Evolutionary conservation across 2,888 invertebrate species (phyloP).

Genomic region (Troides helena): DNA sequence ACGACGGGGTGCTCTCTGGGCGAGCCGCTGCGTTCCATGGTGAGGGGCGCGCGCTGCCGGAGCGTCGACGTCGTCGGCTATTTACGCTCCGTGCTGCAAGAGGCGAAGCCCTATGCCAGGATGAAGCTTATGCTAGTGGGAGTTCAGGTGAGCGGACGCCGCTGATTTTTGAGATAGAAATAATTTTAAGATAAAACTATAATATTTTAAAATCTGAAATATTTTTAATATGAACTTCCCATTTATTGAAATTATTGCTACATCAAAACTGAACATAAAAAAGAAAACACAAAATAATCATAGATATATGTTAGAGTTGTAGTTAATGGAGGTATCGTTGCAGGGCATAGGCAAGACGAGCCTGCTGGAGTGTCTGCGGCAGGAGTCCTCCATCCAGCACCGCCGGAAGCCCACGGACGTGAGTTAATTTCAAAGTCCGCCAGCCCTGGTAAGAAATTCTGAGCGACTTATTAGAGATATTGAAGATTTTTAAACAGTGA

Average conservation of each 20-base stretch:
- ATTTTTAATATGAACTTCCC: too few species aligned
- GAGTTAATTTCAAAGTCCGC: conserved; percentile 31
- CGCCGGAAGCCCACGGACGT: conserved; percentile 86
- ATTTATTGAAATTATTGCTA: too few species aligned
- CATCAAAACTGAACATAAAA: too few species aligned
- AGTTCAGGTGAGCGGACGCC: conserved; percentile 79
- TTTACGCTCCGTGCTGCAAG: conserved; percentile 90
- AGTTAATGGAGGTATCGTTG: too few species aligned
- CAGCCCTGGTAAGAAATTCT: neutral
- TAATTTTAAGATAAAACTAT: too few species aligned
- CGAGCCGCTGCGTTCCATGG: conserved; percentile 93
- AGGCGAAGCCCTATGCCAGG: conserved; percentile 94
- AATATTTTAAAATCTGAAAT: too few species aligned
- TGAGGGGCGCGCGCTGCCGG: conserved; percentile 94
- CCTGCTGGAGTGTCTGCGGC: conserved; percentile 90
- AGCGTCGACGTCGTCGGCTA: conserved; percentile 97
- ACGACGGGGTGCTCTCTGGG: conserved; percentile 92
- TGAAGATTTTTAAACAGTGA: neutral
- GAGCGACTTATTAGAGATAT: neutral
- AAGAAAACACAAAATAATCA: too few species aligned
- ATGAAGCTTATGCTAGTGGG: conserved; percentile 99
- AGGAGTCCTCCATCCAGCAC: conserved; percentile 89
- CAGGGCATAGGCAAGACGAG: conserved; percentile 92
- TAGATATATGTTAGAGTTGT: too few species aligned
- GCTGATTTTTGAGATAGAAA: too few species aligned